These are phyloP conservation scores for Varanus komodoensis DNA, from an alignment of 2,113 vertebrate genomes.

Conservation along the genomic window DNA sequence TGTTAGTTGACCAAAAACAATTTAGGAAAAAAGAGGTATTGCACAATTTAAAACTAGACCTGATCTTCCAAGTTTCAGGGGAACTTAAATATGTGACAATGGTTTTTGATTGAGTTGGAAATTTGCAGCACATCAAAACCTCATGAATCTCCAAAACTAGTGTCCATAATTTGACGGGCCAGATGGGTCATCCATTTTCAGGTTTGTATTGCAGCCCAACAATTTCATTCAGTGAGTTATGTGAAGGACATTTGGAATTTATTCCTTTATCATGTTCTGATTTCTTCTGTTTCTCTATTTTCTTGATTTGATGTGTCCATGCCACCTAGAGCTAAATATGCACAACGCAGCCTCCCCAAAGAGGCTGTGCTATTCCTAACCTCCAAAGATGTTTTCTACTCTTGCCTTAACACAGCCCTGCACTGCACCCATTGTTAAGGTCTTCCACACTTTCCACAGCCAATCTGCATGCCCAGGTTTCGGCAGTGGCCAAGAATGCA, in stretches of 20 bases:
- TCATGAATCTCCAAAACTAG: background rate
- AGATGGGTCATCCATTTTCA: background rate
- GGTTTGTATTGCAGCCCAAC: background rate
- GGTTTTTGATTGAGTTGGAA: background rate
- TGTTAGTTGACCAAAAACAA: background rate
- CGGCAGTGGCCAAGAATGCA: background rate
- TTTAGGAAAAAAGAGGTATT: background rate
- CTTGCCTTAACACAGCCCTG: background rate
- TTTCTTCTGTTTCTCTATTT: background rate
- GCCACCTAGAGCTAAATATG: background rate
- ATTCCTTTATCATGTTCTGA: background rate
- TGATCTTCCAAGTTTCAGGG: background rate
- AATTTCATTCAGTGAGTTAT: background rate
- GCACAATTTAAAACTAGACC: background rate
- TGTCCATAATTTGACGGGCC: background rate
- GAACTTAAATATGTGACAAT: background rate
- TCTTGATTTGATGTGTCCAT: background rate
- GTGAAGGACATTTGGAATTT: background rate
- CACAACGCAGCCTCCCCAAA: background rate
- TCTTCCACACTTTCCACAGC: background rate
- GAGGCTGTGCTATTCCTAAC: background rate
- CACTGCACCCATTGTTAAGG: background rate
- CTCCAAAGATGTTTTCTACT: background rate
- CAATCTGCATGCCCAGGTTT: background rate
- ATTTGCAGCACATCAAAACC: background rate